These are phyloP conservation scores for Nymphalis polychloros DNA, from an alignment of 2,888 invertebrate genomes.

Conservation along the genomic window DNA sequence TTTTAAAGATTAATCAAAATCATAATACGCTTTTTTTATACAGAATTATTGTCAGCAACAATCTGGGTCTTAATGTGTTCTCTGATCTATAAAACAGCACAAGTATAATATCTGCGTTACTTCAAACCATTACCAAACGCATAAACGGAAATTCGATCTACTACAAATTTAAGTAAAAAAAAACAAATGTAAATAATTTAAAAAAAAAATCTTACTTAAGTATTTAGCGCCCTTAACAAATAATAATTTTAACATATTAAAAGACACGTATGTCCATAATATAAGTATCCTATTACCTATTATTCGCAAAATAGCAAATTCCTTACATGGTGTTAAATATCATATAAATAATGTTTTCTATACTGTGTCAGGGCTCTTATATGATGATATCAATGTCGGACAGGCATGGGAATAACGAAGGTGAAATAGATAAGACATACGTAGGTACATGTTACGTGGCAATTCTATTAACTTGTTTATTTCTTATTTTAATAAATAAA, in stretches of 20 bases:
- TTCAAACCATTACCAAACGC: too few relatives aligned
- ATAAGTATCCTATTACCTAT: constrained; percentile 8
- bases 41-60: too few relatives aligned
- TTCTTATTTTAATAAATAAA: too few relatives aligned
- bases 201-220: background rate
- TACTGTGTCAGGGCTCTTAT: constrained; percentile 12
- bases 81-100: too few relatives aligned
- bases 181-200: too few relatives aligned
- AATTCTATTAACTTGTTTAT: background rate
- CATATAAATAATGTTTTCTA: constrained; percentile 1
- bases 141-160: too few relatives aligned
- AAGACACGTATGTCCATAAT: background rate
- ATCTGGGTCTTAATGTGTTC: too few relatives aligned
- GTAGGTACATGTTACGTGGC: background rate
- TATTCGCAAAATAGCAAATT: constrained; percentile 1
- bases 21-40: too few relatives aligned
- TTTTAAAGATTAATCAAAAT: background rate
- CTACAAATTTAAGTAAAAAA: too few relatives aligned
- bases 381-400: constrained; percentile 4
- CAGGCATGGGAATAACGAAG: background rate
- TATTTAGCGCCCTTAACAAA: background rate
- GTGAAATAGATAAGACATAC: background rate
- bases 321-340: background rate
- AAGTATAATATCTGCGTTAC: too few relatives aligned
- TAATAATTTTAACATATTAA: background rate